Percentiles rank a stretch among this genome's conserved stretches.
These are phyloP conservation scores for Yponomeuta plumbellus DNA, from an alignment of 2,888 invertebrate genomes.

Conservation along the genomic window DNA sequence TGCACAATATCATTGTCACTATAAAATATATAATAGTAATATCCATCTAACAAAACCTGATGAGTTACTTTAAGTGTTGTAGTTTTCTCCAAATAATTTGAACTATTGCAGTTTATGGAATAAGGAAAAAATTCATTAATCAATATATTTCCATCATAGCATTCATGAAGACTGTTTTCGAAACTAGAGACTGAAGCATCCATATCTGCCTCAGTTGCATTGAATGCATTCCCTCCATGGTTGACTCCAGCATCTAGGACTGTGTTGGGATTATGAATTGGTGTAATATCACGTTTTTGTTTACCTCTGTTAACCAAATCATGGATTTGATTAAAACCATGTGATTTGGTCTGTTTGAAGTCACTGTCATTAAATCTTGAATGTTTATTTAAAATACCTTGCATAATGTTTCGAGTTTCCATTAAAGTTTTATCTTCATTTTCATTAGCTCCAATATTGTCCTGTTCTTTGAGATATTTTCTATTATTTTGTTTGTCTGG, in stretches of 20 bases:
- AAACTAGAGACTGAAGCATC: slow-evolving; percentile 88
- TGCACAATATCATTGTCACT: slow-evolving; percentile 88
- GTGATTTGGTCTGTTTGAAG: background rate
- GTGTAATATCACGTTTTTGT: slow-evolving; percentile 48
- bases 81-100: slow-evolving; percentile 81
- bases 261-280: slow-evolving; percentile 64
- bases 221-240: slow-evolving; percentile 84
- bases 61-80: slow-evolving; percentile 81
- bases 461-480: slow-evolving; percentile 17
- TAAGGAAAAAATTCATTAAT: slow-evolving; percentile 83
- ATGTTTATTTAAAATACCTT: slow-evolving; percentile 27
- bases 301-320: slow-evolving; percentile 19
- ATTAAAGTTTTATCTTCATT: slow-evolving; percentile 31
- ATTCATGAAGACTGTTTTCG: slow-evolving; percentile 84
- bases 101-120: slow-evolving; percentile 80
- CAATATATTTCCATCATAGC: slow-evolving; percentile 86
- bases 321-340: background rate
- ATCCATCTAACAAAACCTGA: slow-evolving; percentile 84
- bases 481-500: slow-evolving; percentile 35
- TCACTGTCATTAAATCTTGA: slow-evolving; percentile 6
- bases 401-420: slow-evolving; percentile 21
- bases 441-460: slow-evolving; percentile 25
- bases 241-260: slow-evolving; percentile 84
- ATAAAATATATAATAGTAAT: slow-evolving; percentile 93
- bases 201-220: slow-evolving; percentile 65